Conservation (phyloP, 2,113 vertebrate species). For the Chroicocephalus ridibundus region DNA sequence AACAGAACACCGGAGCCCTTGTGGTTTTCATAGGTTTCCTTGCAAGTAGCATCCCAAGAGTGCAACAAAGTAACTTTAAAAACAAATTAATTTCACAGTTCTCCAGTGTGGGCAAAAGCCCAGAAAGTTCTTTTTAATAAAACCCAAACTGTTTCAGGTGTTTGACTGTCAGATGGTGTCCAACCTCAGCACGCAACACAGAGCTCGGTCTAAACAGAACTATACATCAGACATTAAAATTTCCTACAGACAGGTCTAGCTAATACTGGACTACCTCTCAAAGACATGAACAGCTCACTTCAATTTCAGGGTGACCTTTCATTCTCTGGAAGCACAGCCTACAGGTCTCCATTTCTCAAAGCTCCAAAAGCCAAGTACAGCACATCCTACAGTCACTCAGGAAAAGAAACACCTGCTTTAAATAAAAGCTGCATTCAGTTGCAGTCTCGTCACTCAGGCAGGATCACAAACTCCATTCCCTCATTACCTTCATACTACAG, state of each 20-base stretch:
- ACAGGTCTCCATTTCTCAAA: neutral
- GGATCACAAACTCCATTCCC: neutral
- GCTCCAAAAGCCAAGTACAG: neutral
- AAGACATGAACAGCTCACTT: neutral
- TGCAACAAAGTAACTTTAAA: neutral
- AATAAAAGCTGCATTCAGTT: neutral
- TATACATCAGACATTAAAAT: neutral
- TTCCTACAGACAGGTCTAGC: neutral
- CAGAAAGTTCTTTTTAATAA: neutral
- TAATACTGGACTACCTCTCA: neutral
- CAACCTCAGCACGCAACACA: neutral
- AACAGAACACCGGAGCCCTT: neutral
- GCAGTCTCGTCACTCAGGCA: neutral
- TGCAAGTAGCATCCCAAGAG: neutral
- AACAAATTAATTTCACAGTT: neutral
- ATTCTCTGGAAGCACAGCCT: neutral
- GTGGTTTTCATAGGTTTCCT: neutral
- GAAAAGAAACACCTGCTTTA: neutral
- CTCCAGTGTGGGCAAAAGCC: neutral
- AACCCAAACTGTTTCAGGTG: neutral
- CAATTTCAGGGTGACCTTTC: neutral
- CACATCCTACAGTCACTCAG: neutral
- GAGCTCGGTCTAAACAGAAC: neutral
- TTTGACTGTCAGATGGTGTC: neutral
- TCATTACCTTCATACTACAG: neutral